These are phyloP conservation scores for Geopemphigus sp. DNA, from an alignment of 1,140 invertebrate species.

Conservation along the genomic window DNA sequence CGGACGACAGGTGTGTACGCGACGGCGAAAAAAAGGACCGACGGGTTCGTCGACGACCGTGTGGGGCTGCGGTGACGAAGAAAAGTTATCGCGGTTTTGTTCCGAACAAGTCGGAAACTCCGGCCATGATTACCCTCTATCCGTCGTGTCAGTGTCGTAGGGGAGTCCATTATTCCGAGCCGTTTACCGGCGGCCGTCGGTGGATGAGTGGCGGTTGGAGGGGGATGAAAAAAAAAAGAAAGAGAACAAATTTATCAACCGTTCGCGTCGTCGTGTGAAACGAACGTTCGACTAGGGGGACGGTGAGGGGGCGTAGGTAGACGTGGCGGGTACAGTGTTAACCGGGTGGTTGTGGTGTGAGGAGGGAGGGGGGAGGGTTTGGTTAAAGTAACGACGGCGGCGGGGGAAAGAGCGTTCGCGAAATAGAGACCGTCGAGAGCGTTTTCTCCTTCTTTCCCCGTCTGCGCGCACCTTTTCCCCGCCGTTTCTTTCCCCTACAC, in stretches of 20 bases:
- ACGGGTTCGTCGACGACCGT: no score
- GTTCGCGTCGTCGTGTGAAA: slow-evolving; percentile 25
- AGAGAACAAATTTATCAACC: slow-evolving; percentile 44
- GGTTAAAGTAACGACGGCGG: neutral
- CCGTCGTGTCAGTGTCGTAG: neutral
- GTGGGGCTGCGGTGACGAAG: no score
- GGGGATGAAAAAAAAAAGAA: neutral
- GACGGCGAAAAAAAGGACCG: no score
- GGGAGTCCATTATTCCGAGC: slow-evolving; percentile 43
- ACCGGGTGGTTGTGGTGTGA: no score
- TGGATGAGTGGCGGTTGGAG: neutral
- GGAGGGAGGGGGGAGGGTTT: no score
- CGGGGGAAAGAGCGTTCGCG: neutral
- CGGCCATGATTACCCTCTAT: slow-evolving; percentile 36
- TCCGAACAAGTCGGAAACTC: slow-evolving; percentile 35
- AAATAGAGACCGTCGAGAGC: slow-evolving; percentile 20
- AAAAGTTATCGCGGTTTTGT: slow-evolving; percentile 37
- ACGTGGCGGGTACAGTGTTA: neutral
- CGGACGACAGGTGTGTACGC: no score
- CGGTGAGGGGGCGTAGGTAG: neutral
- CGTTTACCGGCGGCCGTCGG: neutral
- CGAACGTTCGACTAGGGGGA: no score
- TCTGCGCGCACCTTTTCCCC: neutral
- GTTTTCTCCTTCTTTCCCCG: slow-evolving; percentile 21
- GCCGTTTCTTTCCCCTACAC: neutral